Evolutionary conservation across 2,888 invertebrate genomes (phyloP).

Genomic region (Branchipolynoe longqiensis): DNA sequence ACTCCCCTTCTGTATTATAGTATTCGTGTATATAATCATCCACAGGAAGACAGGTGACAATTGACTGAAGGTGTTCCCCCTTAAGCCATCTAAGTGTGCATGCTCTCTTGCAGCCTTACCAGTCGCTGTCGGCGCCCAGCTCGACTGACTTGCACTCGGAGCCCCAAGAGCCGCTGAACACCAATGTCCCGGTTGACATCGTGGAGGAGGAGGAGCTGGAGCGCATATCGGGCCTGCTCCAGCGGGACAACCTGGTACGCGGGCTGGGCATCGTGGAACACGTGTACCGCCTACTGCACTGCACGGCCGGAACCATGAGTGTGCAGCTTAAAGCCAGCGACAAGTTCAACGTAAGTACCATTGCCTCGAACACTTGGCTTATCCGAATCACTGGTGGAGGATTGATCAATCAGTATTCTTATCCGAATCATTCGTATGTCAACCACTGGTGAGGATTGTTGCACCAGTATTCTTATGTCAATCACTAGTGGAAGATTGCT

Average conservation of each 20-base stretch:
- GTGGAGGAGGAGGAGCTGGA: constrained; percentile 81
- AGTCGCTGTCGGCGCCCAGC: constrained; percentile 49
- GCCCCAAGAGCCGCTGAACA: constrained; percentile 78
- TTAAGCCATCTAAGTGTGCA: too few relatives aligned
- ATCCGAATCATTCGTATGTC: too few relatives aligned
- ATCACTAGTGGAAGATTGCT: too few relatives aligned
- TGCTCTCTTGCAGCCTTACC: constrained; percentile 64
- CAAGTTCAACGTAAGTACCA: constrained; percentile 32
- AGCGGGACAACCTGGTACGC: constrained; percentile 81
- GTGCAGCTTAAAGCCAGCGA: constrained; percentile 61
- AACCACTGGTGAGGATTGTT: too few relatives aligned
- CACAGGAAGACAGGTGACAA: too few relatives aligned
- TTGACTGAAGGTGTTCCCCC: too few relatives aligned
- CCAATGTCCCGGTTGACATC: constrained; percentile 79
- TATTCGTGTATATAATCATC: too few relatives aligned
- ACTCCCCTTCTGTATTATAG: too few relatives aligned
- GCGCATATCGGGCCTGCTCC: constrained; percentile 79
- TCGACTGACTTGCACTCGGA: not conserved
- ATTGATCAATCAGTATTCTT: too few relatives aligned
- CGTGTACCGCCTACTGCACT: constrained; percentile 80
- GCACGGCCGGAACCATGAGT: constrained; percentile 80
- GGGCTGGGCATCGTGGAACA: constrained; percentile 81
- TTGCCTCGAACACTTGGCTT: not conserved
- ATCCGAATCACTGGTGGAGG: too few relatives aligned
- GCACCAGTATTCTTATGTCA: too few relatives aligned